phyloP scores from a whole-genome alignment of 2,113 vertebrate species.

The Plectropomus leopardus region DNA sequence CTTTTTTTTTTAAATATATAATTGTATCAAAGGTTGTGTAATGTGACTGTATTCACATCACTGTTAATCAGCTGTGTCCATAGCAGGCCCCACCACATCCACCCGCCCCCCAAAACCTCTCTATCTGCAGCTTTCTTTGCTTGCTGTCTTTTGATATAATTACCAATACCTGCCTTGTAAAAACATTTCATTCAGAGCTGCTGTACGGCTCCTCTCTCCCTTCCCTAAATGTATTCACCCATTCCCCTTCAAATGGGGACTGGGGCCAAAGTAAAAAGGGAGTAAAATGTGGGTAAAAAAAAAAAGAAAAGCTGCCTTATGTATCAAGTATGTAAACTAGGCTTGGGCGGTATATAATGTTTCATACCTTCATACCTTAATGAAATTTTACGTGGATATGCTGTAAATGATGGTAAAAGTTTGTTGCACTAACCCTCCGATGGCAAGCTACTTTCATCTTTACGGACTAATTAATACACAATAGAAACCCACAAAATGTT shows the following conservation, averaged over 20 bases:
- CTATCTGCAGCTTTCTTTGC: slow-evolving; percentile 27
- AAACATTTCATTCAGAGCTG: slow-evolving; percentile 63
- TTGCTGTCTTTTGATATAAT: slow-evolving; percentile 70
- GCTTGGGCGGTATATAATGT: too few species aligned
- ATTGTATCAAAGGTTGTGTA: slow-evolving; percentile 71
- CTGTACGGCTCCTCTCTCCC: slow-evolving; percentile 41
- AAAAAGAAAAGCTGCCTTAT: slow-evolving; percentile 70
- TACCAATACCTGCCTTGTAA: slow-evolving; percentile 80
- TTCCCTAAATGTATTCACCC: slow-evolving; percentile 50
- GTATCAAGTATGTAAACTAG: background rate
- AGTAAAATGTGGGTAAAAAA: slow-evolving; percentile 16
- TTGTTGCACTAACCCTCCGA: too few species aligned
- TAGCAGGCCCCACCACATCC: slow-evolving; percentile 49
- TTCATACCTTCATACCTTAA: too few species aligned
- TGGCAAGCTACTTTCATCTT: too few species aligned
- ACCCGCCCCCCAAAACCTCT: background rate
- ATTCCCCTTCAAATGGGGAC: slow-evolving; percentile 13
- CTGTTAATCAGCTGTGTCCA: slow-evolving; percentile 65
- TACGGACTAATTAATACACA: too few species aligned
- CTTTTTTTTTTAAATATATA: slow-evolving; percentile 76
- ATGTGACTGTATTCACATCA: slow-evolving; percentile 68
- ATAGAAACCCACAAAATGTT: too few species aligned
- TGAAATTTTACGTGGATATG: too few species aligned
- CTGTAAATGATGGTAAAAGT: too few species aligned
- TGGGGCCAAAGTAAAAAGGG: slow-evolving; percentile 61